phyloP scores from a whole-genome alignment of 23 tunicate genomes.

The Clavelina lepadiformis region DNA sequence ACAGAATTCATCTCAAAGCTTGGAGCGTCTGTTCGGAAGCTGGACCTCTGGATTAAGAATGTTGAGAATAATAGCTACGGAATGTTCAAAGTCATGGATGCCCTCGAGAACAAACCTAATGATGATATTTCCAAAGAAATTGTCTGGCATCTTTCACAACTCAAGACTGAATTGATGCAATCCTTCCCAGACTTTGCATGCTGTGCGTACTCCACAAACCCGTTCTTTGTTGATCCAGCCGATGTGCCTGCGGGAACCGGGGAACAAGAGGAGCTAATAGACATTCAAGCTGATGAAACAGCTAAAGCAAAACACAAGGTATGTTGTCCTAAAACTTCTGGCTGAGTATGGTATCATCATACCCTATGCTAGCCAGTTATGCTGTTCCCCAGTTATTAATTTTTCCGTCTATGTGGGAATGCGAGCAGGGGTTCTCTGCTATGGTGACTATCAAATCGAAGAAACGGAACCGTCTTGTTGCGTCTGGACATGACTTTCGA shows the following conservation, averaged over 20 bases:
- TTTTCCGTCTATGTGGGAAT: too few species aligned
- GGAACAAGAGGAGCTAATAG: slow-evolving; percentile 54
- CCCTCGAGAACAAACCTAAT: slow-evolving; percentile 36
- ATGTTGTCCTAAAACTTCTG: too few species aligned
- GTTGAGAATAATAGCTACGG: slow-evolving; percentile 42
- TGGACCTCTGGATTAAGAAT: slow-evolving; percentile 62
- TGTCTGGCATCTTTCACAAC: slow-evolving; percentile 30
- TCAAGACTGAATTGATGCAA: slow-evolving; percentile 45
- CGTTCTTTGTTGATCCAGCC: slow-evolving; percentile 38
- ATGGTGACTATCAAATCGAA: too few species aligned
- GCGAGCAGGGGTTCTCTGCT: too few species aligned
- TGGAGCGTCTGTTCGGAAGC: slow-evolving; percentile 39
- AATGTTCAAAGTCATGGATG: slow-evolving; percentile 51
- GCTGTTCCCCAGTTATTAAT: too few species aligned
- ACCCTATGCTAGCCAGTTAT: too few species aligned
- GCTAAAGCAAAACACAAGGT: slow-evolving; percentile 45
- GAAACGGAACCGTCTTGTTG: too few species aligned
- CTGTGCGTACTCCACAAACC: slow-evolving; percentile 41
- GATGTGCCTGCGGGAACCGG: slow-evolving; percentile 53
- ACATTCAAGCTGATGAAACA: slow-evolving; percentile 59
- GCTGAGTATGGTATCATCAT: too few species aligned
- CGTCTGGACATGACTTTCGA: too few species aligned
- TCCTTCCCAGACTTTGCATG: slow-evolving; percentile 50
- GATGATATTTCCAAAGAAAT: slow-evolving; percentile 45
- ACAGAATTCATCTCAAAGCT: slow-evolving; percentile 32